Conservation (phyloP, 2,888 invertebrate species). For the Trachelus tabidus region DNA sequence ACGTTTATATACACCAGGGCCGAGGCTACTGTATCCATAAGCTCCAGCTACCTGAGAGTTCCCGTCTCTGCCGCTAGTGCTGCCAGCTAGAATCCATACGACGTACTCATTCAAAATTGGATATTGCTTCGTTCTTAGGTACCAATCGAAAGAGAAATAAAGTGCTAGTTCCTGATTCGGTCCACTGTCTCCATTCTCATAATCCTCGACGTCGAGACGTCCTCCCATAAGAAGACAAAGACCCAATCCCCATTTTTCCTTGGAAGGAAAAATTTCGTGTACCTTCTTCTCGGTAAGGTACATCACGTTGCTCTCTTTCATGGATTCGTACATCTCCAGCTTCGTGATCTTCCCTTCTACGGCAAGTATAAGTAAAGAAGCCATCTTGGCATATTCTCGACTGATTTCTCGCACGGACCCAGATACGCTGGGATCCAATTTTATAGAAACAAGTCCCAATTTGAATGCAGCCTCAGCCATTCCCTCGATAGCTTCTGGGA, state of each 20-base stretch:
- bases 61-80: constrained; percentile 46
- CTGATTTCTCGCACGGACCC: constrained; percentile 28
- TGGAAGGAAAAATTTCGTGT: constrained; percentile 45
- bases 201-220: constrained; percentile 72
- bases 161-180: constrained; percentile 76
- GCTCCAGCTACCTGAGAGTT: constrained; percentile 46
- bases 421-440: constrained; percentile 32
- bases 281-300: constrained; percentile 41
- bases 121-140: constrained; percentile 39
- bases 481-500: constrained; percentile 42
- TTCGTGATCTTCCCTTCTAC: constrained; percentile 45
- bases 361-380: constrained; percentile 46
- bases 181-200: constrained; percentile 70
- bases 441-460: constrained; percentile 44
- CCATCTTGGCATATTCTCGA: constrained; percentile 45
- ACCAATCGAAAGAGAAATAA: constrained; percentile 60
- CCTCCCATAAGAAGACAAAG: constrained; percentile 72
- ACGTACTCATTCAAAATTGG: constrained; percentile 49
- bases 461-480: constrained; percentile 40
- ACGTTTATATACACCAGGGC: constrained; percentile 38
- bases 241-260: constrained; percentile 50
- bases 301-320: constrained; percentile 42
- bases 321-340: constrained; percentile 43
- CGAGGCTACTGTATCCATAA: constrained; percentile 46
- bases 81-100: constrained; percentile 51